These are phyloP conservation scores for Pluvialis apricaria DNA, from an alignment of 2,113 vertebrate species.

Conservation along the genomic window DNA sequence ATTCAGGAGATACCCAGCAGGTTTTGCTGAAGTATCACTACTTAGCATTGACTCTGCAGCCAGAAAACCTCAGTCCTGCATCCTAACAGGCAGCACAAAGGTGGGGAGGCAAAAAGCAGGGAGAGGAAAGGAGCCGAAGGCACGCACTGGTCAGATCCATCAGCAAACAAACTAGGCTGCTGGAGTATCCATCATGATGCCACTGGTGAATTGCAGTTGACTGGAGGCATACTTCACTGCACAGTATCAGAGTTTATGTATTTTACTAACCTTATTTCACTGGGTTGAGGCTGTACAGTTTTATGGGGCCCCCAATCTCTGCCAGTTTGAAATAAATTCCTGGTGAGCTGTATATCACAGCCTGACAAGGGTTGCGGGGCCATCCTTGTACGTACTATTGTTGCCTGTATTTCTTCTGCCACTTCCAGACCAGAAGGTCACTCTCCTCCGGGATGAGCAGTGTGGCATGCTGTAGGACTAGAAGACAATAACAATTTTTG, in stretches of 20 bases:
- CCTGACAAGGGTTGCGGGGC: not conserved
- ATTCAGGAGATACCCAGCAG: not conserved
- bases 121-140: not conserved
- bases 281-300: conserved; percentile 37
- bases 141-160: not conserved
- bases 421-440: not conserved
- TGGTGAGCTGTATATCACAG: not conserved
- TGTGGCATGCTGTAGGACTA: not conserved
- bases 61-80: not conserved
- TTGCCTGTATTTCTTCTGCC: conserved; percentile 29
- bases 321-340: conserved; percentile 53
- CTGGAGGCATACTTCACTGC: conserved; percentile 25
- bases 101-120: not conserved
- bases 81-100: not conserved
- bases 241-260: conserved; percentile 7
- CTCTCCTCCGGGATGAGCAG: not conserved
- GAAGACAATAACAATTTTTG: not conserved
- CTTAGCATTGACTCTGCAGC: not conserved
- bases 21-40: not conserved
- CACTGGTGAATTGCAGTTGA: conserved; percentile 32
- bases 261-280: conserved; percentile 66
- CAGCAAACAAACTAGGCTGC: not conserved
- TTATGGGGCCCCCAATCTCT: conserved; percentile 26
- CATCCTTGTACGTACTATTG: not conserved
- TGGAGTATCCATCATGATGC: conserved; percentile 5